Evolutionary conservation across 2,113 vertebrate genomes (phyloP).

Genomic region (Apteryx mantelli): DNA sequence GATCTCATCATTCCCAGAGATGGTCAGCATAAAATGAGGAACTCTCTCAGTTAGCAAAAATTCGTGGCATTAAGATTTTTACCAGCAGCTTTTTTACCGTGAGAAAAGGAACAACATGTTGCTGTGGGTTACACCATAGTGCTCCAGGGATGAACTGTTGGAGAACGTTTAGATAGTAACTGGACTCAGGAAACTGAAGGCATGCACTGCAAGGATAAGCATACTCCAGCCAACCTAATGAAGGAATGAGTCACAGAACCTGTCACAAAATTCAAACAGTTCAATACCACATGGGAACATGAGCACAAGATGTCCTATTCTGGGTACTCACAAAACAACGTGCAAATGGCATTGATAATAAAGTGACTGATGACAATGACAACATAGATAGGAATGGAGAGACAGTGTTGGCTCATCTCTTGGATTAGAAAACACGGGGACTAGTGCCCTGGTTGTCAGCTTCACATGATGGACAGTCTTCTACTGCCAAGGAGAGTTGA

Average conservation of each 20-base stretch:
- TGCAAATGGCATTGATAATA: background rate
- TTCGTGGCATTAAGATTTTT: background rate
- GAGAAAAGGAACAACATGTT: background rate
- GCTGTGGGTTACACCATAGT: background rate
- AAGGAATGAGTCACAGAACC: background rate
- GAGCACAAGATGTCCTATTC: background rate
- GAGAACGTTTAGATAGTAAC: background rate
- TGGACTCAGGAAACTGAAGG: background rate
- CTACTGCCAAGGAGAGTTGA: background rate
- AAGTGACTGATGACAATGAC: background rate
- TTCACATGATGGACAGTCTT: background rate
- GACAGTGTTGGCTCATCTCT: background rate
- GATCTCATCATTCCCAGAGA: background rate
- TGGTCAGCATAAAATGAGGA: background rate
- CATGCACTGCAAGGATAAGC: background rate
- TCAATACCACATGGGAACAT: background rate
- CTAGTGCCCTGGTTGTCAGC: background rate
- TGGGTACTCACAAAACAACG: background rate
- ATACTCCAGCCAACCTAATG: background rate
- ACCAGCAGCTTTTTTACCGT: background rate
- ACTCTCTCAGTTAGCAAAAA: background rate
- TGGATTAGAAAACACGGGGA: background rate
- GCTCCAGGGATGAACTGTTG: background rate
- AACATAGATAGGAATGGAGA: background rate
- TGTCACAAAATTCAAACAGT: background rate